Conservation (phyloP, 1,140 invertebrate genomes). For the Drosophila repleta region DNA sequence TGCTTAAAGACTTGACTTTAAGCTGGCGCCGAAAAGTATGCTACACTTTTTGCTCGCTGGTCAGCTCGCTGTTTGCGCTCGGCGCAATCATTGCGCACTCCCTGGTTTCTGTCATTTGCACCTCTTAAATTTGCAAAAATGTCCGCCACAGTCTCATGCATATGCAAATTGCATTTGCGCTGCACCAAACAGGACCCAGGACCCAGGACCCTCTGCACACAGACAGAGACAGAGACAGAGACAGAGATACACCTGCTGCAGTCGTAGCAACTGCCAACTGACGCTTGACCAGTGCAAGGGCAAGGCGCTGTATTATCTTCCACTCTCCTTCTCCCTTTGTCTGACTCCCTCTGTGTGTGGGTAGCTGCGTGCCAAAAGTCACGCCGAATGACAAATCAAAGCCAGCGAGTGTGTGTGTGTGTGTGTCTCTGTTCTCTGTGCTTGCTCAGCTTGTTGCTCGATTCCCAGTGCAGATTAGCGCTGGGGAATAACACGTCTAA, state of each 20-base stretch:
- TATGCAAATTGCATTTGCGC: conserved; percentile 77
- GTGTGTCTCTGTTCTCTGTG: too few relatives aligned
- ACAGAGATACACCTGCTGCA: background rate
- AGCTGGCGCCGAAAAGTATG: conserved; percentile 42
- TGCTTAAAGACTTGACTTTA: conserved; percentile 29
- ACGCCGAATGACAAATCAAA: conserved; percentile 53
- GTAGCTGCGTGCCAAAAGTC: conserved; percentile 53
- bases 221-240: background rate
- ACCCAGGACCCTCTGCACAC: too few relatives aligned
- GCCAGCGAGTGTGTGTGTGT: conserved; percentile 4
- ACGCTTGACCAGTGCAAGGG: conserved; percentile 51
- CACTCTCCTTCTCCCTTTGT: background rate
- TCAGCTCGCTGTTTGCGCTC: conserved; percentile 37
- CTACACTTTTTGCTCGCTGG: conserved; percentile 17
- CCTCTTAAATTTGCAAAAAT: conserved; percentile 81
- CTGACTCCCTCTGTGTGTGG: conserved; percentile 5
- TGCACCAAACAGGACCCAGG: conserved; percentile 14
- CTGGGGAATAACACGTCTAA: conserved; percentile 21
- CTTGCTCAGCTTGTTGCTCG: conserved; percentile 9
- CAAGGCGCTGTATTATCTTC: conserved; percentile 35
- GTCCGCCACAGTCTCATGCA: conserved; percentile 79
- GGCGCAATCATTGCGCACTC: conserved; percentile 59
- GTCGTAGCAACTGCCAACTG: conserved; percentile 5
- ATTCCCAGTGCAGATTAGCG: conserved; percentile 12
- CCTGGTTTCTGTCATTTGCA: conserved; percentile 76